These are phyloP conservation scores for Scolopax rusticola DNA, from an alignment of 2,797 vertebrate genomes.

Conservation along the genomic window DNA sequence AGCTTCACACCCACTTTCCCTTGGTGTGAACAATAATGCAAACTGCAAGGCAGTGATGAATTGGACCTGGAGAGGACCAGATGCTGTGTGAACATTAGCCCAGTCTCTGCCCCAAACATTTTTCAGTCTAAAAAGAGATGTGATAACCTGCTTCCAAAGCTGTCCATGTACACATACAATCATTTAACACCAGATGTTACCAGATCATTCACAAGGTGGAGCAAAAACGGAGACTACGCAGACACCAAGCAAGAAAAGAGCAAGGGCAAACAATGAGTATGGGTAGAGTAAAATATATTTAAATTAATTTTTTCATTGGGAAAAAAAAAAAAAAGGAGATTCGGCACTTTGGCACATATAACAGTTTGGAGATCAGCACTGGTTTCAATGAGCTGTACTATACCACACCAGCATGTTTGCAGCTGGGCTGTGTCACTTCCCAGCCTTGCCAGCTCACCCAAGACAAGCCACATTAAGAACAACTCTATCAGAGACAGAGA, in stretches of 20 bases:
- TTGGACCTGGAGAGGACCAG: slow-evolving; percentile 57
- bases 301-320: too few species aligned
- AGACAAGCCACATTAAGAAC: rapidly evolving
- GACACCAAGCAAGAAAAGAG: not conserved
- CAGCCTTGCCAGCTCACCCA: not conserved
- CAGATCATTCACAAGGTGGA: not conserved
- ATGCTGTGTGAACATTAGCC: slow-evolving; percentile 30
- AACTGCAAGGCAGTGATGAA: slow-evolving; percentile 62
- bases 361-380: not conserved
- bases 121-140: not conserved
- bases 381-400: not conserved
- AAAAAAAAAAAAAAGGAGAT: not conserved
- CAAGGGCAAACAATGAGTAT: rapidly evolving
- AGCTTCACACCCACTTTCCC: slow-evolving; percentile 65
- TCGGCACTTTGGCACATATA: rapidly evolving
- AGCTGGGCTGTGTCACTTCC: not conserved
- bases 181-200: not conserved
- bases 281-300: rapidly evolving
- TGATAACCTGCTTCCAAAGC: not conserved
- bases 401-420: rapidly evolving
- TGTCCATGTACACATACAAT: not conserved
- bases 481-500: not conserved
- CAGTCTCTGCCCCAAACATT: slow-evolving; percentile 16
- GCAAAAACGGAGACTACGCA: rapidly evolving
- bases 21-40: slow-evolving; percentile 49